A percentile compares a stretch with the other conserved stretches of the same genome.
These are phyloP conservation scores for Protaetia brevitarsis DNA, from an alignment of 1,140 invertebrate genomes.

Conservation along the genomic window DNA sequence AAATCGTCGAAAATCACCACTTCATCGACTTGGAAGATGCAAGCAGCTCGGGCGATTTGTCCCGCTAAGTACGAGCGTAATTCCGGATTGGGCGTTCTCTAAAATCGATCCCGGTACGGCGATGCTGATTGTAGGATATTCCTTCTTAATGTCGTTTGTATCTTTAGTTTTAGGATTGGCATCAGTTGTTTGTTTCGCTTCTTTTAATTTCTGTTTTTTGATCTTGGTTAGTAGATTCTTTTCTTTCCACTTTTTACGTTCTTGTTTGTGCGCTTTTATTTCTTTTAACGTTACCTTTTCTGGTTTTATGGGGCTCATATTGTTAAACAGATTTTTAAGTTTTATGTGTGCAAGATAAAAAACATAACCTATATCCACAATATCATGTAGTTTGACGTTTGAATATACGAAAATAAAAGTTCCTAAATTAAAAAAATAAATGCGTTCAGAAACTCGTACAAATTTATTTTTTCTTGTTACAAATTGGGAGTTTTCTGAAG, in stretches of 20 bases:
- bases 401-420: too few species aligned
- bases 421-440: too few species aligned
- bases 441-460: too few species aligned
- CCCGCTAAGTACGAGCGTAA: constrained; percentile 89
- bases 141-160: constrained; percentile 34
- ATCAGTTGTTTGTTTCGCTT: neutral
- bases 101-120: constrained; percentile 94
- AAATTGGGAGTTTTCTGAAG: too few species aligned
- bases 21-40: constrained; percentile 91
- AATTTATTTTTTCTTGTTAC: too few species aligned
- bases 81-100: constrained; percentile 90
- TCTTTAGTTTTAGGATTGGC: neutral
- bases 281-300: constrained; percentile 24
- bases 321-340: too few species aligned
- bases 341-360: too few species aligned
- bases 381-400: too few species aligned
- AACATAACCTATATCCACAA: too few species aligned
- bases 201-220: constrained; percentile 21
- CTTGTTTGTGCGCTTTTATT: constrained; percentile 23
- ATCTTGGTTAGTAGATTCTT: neutral
- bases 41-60: constrained; percentile 92
- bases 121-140: constrained; percentile 78
- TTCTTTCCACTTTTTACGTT: constrained; percentile 25
- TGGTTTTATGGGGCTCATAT: neutral
- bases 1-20: constrained; percentile 76